A percentile compares a stretch with the other conserved stretches of the same genome.
Evolutionary conservation across 2,797 vertebrate species (phyloP).

Genomic region (Acipenser ruthenus): DNA sequence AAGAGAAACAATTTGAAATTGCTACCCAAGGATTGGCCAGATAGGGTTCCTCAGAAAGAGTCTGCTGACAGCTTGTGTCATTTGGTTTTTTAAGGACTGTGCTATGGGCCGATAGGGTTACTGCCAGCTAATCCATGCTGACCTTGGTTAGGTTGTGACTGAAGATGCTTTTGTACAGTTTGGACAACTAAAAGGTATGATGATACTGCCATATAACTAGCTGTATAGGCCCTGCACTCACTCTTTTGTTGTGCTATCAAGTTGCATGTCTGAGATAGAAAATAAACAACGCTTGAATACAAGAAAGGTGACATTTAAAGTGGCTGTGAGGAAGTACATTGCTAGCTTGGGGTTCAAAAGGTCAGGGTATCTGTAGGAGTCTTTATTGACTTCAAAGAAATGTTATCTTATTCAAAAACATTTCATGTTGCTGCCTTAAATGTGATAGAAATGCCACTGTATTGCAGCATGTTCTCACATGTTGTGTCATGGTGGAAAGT

Average conservation of each 20-base stretch:
- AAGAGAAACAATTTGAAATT: slow-evolving; percentile 62
- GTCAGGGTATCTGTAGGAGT: slow-evolving; percentile 50
- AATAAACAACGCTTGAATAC: slow-evolving; percentile 41
- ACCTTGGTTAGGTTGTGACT: slow-evolving; percentile 67
- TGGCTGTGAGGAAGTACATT: slow-evolving; percentile 49
- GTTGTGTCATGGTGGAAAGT: slow-evolving; percentile 17
- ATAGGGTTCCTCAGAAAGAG: slow-evolving; percentile 71
- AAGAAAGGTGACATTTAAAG: slow-evolving; percentile 68
- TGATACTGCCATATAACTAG: slow-evolving; percentile 65
- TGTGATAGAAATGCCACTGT: slow-evolving; percentile 31
- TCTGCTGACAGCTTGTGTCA: slow-evolving; percentile 72
- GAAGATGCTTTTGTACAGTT: slow-evolving; percentile 70
- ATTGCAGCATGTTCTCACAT: slow-evolving; percentile 21
- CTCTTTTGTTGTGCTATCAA: slow-evolving; percentile 69
- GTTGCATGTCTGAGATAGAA: slow-evolving; percentile 58
- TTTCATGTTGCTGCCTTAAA: slow-evolving; percentile 37
- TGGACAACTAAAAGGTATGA: slow-evolving; percentile 65
- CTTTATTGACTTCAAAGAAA: slow-evolving; percentile 58
- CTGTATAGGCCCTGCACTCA: slow-evolving; percentile 55
- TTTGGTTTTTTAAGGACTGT: slow-evolving; percentile 71
- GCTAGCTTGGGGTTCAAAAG: slow-evolving; percentile 58
- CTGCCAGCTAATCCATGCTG: slow-evolving; percentile 68
- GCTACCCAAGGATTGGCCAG: slow-evolving; percentile 58
- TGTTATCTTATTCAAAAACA: slow-evolving; percentile 45
- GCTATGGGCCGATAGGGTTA: slow-evolving; percentile 72